Percentiles rank a stretch among this genome's conserved stretches.
These are phyloP conservation scores for Scaptomyza tumidula DNA, from an alignment of 2,888 invertebrate species.

Conservation along the genomic window DNA sequence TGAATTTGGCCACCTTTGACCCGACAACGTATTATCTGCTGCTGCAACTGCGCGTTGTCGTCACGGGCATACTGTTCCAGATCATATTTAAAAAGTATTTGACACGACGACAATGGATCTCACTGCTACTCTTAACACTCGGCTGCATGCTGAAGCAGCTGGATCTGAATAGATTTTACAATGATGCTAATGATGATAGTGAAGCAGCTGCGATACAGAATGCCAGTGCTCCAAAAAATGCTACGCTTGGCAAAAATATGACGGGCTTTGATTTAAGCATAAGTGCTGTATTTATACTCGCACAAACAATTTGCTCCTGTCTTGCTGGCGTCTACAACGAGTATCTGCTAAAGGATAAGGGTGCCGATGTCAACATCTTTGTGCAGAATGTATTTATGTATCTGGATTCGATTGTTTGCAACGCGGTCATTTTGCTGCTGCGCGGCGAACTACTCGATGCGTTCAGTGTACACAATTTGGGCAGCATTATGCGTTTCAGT, in stretches of 20 bases:
- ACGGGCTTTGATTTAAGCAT: conserved; percentile 86
- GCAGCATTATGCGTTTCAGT: conserved; percentile 87
- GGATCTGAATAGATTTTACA: conserved; percentile 84
- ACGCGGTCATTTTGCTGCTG: conserved; percentile 88
- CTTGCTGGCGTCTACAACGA: conserved; percentile 98
- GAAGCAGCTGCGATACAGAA: conserved; percentile 58
- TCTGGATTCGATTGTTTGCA: conserved; percentile 96
- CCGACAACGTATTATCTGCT: conserved; percentile 97
- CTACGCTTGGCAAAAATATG: conserved; percentile 75
- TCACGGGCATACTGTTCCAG: conserved; percentile 95
- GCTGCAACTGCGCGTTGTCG: conserved; percentile 95
- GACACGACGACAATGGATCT: conserved; percentile 93
- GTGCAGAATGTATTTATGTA: conserved; percentile 98
- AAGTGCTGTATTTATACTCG: conserved; percentile 88
- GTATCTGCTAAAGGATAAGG: conserved; percentile 94
- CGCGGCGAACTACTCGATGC: conserved; percentile 88
- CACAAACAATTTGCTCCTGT: conserved; percentile 95
- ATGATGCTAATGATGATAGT: conserved; percentile 71
- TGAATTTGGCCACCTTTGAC: conserved; percentile 95
- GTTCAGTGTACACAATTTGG: conserved; percentile 86
- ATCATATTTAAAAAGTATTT: conserved; percentile 93
- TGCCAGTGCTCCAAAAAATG: not conserved
- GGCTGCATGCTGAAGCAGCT: conserved; percentile 97
- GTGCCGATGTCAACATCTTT: conserved; percentile 93
- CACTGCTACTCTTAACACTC: conserved; percentile 92